Percentiles rank a stretch among this genome's conserved stretches.
These are phyloP conservation scores for Shinisaurus crocodilurus DNA, from an alignment of 2,113 vertebrate genomes.

Conservation along the genomic window DNA sequence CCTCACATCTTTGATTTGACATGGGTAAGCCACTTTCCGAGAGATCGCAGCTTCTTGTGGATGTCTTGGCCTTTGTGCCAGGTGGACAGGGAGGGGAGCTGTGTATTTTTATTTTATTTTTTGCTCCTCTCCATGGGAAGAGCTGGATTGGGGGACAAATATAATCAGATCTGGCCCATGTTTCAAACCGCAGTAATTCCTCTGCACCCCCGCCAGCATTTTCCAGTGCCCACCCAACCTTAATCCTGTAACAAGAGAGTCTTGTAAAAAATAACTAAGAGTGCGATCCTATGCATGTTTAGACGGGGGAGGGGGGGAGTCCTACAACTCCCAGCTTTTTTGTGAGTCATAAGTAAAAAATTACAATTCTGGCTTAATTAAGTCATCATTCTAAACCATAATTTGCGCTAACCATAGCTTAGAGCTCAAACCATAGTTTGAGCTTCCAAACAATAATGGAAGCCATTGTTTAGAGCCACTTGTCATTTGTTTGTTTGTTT, in stretches of 20 bases:
- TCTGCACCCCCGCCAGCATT: neutral
- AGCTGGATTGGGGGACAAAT: neutral
- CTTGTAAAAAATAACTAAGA: neutral
- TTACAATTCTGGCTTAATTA: no score
- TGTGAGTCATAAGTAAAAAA: no score
- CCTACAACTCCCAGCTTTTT: no score
- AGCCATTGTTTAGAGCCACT: neutral
- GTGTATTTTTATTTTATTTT: no score
- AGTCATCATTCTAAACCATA: neutral
- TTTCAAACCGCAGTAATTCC: neutral
- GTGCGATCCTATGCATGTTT: no score
- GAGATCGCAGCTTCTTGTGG: no score
- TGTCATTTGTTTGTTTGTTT: neutral
- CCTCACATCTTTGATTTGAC: neutral
- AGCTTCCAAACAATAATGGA: neutral
- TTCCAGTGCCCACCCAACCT: neutral
- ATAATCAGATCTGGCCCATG: neutral
- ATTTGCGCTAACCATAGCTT: neutral
- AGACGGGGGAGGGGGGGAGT: no score
- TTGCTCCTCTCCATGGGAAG: neutral
- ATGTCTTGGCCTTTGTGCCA: no score
- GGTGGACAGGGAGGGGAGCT: no score
- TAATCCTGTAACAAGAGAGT: neutral
- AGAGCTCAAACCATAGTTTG: neutral
- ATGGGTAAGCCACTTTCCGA: neutral